Percentiles rank a stretch among this genome's conserved stretches.
Conservation (phyloP, 2,797 vertebrate genomes). For the Myotis vivesi region DNA sequence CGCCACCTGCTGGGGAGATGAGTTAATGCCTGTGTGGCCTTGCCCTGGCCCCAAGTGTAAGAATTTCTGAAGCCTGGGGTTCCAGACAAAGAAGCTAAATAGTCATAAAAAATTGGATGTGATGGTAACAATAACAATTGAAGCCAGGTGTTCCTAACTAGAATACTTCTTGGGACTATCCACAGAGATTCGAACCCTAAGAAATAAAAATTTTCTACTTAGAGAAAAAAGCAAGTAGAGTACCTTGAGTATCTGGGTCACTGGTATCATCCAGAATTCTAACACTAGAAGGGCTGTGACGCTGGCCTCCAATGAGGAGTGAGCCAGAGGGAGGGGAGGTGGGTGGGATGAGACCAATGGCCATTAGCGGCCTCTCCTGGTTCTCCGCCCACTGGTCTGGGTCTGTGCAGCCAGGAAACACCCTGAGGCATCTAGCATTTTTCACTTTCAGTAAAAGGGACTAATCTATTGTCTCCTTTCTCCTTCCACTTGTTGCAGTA, state of each 20-base stretch:
- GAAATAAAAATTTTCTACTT: not conserved
- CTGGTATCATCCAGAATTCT: not conserved
- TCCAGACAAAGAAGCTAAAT: not conserved
- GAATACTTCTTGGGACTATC: not conserved
- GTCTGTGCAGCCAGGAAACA: not conserved
- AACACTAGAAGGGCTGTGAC: not conserved
- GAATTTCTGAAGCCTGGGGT: not conserved
- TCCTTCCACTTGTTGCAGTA: not conserved
- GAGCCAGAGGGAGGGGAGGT: not conserved
- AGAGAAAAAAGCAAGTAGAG: not conserved
- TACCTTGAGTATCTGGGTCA: not conserved
- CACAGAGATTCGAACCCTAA: not conserved
- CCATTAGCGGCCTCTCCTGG: not conserved
- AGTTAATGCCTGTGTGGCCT: too few relatives aligned
- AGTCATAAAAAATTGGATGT: not conserved
- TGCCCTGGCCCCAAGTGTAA: too few relatives aligned
- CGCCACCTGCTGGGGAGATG: constrained; percentile 54
- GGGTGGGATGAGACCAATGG: rapidly evolving
- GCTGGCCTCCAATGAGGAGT: not conserved
- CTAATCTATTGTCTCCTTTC: not conserved
- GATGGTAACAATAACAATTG: not conserved
- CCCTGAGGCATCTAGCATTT: rapidly evolving
- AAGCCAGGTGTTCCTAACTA: not conserved
- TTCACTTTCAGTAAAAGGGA: not conserved
- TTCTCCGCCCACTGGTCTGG: not conserved